These are phyloP conservation scores for Toxotes jaculatrix DNA, from an alignment of 2,113 vertebrate genomes.

Conservation along the genomic window DNA sequence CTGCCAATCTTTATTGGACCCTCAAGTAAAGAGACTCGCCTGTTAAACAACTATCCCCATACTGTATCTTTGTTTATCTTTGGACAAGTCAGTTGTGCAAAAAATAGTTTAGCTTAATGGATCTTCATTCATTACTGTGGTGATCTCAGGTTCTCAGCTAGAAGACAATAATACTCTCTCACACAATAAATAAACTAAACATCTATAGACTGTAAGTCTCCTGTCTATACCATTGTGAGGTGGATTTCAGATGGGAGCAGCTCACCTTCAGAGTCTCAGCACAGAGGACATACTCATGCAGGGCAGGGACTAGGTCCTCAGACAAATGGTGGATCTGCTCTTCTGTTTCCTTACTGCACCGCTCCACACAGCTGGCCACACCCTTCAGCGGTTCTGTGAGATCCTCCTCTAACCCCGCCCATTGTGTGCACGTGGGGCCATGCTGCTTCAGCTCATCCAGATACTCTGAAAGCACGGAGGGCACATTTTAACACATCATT, in stretches of 20 bases:
- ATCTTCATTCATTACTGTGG: too few species aligned
- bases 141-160: too few species aligned
- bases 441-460: slow-evolving; percentile 91
- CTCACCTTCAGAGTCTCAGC: slow-evolving; percentile 93
- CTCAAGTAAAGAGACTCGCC: too few species aligned
- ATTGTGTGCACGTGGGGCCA: slow-evolving; percentile 87
- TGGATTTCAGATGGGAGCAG: background rate
- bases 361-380: slow-evolving; percentile 88
- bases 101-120: too few species aligned
- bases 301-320: slow-evolving; percentile 85
- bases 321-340: slow-evolving; percentile 86
- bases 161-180: too few species aligned
- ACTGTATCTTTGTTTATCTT: too few species aligned
- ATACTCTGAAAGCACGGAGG: slow-evolving; percentile 84
- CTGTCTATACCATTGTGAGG: background rate
- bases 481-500: background rate
- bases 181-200: too few species aligned
- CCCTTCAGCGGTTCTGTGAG: slow-evolving; percentile 87
- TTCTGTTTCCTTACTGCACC: slow-evolving; percentile 87
- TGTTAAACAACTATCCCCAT: too few species aligned
- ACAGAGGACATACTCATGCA: slow-evolving; percentile 95
- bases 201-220: too few species aligned
- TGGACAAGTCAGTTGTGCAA: too few species aligned
- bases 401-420: slow-evolving; percentile 90
- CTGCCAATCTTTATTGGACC: too few species aligned